These are phyloP conservation scores for Syngnathus rostellatus DNA, from an alignment of 2,797 vertebrate genomes.

Conservation along the genomic window DNA sequence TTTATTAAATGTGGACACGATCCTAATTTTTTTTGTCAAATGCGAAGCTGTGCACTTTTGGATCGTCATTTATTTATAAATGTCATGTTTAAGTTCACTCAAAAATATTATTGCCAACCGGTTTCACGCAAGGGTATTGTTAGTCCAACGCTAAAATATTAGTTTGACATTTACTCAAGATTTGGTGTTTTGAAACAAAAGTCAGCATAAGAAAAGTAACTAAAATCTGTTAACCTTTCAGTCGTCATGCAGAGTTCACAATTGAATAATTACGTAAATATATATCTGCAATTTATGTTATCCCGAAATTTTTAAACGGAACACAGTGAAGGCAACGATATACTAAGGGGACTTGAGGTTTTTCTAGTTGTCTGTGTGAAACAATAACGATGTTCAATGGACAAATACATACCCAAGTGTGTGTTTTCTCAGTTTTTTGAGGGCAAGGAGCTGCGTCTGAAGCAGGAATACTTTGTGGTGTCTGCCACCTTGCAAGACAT, in stretches of 20 bases:
- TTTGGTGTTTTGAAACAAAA: too few relatives aligned
- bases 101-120: neutral
- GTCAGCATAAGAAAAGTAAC: too few relatives aligned
- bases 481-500: slow-evolving; percentile 96
- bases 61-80: neutral
- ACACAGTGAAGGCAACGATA: too few relatives aligned
- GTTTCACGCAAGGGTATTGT: neutral
- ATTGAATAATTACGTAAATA: too few relatives aligned
- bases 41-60: neutral
- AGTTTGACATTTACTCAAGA: too few relatives aligned
- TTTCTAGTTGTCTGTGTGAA: too few relatives aligned
- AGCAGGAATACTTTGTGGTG: slow-evolving; percentile 98
- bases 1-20: neutral
- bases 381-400: slow-evolving; percentile 22
- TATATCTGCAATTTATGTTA: too few relatives aligned
- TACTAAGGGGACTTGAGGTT: too few relatives aligned
- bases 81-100: neutral
- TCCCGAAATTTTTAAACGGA: too few relatives aligned
- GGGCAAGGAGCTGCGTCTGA: slow-evolving; percentile 94
- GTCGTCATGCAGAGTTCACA: too few relatives aligned
- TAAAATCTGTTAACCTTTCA: too few relatives aligned
- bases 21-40: neutral
- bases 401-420: slow-evolving; percentile 36
- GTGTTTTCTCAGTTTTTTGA: slow-evolving; percentile 84
- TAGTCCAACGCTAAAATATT: neutral